Evolutionary conservation across 2,888 invertebrate species (phyloP), one percentile per base, ranked within the genome.

Genomic region (Meta bourneti): DNA sequence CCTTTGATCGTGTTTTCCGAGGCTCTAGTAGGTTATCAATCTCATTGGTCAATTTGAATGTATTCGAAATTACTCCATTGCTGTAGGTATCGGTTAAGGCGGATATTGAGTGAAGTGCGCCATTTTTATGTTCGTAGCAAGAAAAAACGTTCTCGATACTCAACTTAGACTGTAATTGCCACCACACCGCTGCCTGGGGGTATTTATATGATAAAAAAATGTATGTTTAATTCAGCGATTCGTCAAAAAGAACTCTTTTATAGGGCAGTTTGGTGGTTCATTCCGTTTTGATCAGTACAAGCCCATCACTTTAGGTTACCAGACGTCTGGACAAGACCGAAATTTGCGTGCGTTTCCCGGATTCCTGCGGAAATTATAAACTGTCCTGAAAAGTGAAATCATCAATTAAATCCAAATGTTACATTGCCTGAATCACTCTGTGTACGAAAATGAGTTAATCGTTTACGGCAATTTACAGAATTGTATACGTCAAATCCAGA

Each of bases 21-120:
- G 13, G n/a, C 51, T 19, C 61, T 85, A 77, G 77, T 85, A 13
- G 78, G 69, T 69, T 77, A 85, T 77, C 77, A 77, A 85, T 77
- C 61, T 75, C 51, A 77, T 75, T 77, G 19, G 49, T 77, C 34
- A n/a, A 85, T 85, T 69, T 49, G 20, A 11, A 69, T 69, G 48
- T 71, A 51, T 71, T 13, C 82, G 13, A 71, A 82, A 72, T 82
- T 82, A 51, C 72, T 1, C 71, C 82, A 52, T 19, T 70, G 82
- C 71, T 51, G 82, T 70, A 82, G 71, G 71, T 82, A 49, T 70
- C 69, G 61, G n/a, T 6, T 19, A 81, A 71, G 49, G 49, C 70
- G 75, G 84, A 84, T 75, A 52, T 74, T 61, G 61, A 61, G 7
- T 48, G 49, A 48, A 61, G 74, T 34, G 20, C 7, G n/a, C 16